Conservation (phyloP, 2,797 vertebrate species). For the Esox masquinongy region DNA sequence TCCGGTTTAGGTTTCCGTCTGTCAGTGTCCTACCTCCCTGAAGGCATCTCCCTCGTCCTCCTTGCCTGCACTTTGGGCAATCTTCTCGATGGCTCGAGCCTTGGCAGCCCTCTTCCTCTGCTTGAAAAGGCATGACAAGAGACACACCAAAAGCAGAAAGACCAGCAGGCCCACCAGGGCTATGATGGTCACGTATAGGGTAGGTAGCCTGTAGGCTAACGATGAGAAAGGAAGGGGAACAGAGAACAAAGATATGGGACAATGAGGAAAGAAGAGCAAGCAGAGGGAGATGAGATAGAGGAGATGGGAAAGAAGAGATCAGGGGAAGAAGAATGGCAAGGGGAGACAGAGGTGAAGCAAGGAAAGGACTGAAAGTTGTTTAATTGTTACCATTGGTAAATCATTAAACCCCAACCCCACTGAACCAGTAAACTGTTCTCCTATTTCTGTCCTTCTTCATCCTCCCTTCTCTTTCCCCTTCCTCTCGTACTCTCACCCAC, state of each 20-base stretch:
- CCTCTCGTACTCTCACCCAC: conserved; percentile 56
- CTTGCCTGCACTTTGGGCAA: conserved; percentile 74
- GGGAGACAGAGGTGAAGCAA: neutral
- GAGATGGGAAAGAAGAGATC: neutral
- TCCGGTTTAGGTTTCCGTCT: neutral
- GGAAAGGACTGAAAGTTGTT: neutral
- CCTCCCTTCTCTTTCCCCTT: neutral
- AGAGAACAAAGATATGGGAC: conserved; percentile 17
- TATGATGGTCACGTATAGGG: conserved; percentile 76
- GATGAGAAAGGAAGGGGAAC: neutral
- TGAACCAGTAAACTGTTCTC: neutral
- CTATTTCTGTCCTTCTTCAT: neutral
- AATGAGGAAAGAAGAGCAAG: neutral
- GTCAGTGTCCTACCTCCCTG: conserved; percentile 69
- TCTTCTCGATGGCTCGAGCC: conserved; percentile 72
- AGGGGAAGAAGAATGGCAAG: no score
- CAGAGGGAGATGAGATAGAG: neutral
- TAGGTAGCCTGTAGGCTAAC: conserved; percentile 71
- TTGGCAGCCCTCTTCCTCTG: conserved; percentile 77
- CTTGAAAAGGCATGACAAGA: conserved; percentile 79
- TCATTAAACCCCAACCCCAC: neutral
- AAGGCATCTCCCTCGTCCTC: conserved; percentile 78
- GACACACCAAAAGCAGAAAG: conserved; percentile 77
- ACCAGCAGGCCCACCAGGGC: conserved; percentile 75
- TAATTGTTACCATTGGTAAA: neutral